Evolutionary conservation across 1,140 invertebrate genomes (phyloP), one percentile per base, ranked within the genome.

Genomic region (Cecropterus lyciades): DNA sequence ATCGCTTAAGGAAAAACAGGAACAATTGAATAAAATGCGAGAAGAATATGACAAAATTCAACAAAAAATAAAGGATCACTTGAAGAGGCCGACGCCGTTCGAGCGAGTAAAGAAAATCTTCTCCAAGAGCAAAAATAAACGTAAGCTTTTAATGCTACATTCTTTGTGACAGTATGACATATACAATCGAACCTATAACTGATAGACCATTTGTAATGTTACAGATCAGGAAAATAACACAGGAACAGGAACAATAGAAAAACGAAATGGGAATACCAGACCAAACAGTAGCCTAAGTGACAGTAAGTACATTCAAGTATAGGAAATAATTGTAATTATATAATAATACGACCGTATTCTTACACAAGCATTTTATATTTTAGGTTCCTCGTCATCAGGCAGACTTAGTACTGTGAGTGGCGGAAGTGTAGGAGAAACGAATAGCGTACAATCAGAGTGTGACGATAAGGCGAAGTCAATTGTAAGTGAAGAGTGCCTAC

Each of bases 1-100:
- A 75, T 97, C 96, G 0, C 95, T 97, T 65, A 96, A 95, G 73
- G 96, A 97, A 65, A 97, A 97, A 80, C 95, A 97, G 78, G 95
- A 96, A 17, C 96, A 97, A 73, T 89, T 98, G 4, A 95, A 95
- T 52, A 94, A 95, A 74, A 95, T 97, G 95, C 91, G 96, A 20
- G 93, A 95, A 15, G 96, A 96, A 75, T 97, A 97, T 73, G 96
- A 97, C 55, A 95, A 95, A 73, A 95, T 97, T 72, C 96, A 97
- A 77, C 94, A 95, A 24, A 94, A 94, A 63, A 94, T 97, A 73
- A 96, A 96, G 79, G 93, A 95, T 11, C 90, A 93, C 57, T 89
- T 96, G 87, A 96, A 96, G 73, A 94, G 95, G 37, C 94, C 95
- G 0, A 96, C 96, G 0, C 95, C 96, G 1, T 96, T 97, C 69